Evolutionary conservation across 1,140 invertebrate genomes (phyloP), one percentile per base, ranked within the genome.

Genomic region (Anagrus nilaparvatae): DNA sequence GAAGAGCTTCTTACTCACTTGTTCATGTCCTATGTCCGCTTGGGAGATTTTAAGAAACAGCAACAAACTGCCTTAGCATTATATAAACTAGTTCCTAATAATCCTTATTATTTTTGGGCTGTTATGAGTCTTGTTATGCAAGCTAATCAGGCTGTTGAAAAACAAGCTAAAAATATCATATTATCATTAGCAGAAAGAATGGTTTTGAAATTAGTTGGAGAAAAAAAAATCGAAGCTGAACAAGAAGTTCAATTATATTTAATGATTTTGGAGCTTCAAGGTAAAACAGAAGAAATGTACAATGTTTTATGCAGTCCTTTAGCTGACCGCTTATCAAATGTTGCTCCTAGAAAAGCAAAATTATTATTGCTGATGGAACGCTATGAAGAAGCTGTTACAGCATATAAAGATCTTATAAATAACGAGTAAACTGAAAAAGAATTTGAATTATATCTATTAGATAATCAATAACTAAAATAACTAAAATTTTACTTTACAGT

Each of bases 81-180:
- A 4, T 96, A 93, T 59, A 95, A 92, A 69, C 67, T 88, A 20
- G 83, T 82, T 59, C 82, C 87, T 19, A 97, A 96, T 65, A 95
- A 91, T 63, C 92, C 91, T 0, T 98, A 97, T 65, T 96, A 94
- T 60, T 96, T 95, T 64, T 98, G 94, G 95, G 85, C 86, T 42
- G 82, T 97, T 12, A 96, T 96, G 84, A 95, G 90, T 61, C 79
- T 93, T 58, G 82, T 96, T 13, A 82, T 97, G 73, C 91, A 95
- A 73, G 87, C 87, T 45, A 54, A 60, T 44, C 56, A 58, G 40
- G 56, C 59, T 4, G 60, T 70, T 16, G 56, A 59, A 3, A 63
- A 65, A 27, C 40, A 67, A 40, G 61, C 66, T 2, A 63, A 65
- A 49, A 51, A 51, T 48, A 49, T 68, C 23, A 65, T 64, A 19